Evolutionary conservation across 2,888 invertebrate genomes (phyloP), one percentile per base, ranked within the genome.

Genomic region (Drosophila stalkeri): DNA sequence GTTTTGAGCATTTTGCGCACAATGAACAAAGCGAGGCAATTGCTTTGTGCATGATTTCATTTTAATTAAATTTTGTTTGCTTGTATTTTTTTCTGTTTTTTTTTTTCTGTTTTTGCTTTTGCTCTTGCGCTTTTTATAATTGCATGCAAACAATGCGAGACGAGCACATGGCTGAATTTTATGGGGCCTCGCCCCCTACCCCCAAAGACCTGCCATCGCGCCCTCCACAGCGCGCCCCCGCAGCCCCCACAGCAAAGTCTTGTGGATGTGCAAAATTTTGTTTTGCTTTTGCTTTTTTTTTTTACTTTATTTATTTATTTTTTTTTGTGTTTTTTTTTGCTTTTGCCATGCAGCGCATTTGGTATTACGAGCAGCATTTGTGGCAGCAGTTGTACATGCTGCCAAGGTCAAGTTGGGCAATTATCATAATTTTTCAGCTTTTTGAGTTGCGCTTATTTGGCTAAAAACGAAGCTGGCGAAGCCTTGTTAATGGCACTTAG

Each of bases 1-100:
- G 84, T 76, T 76, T 67, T 44, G 51, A 72, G 65, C 66, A 72
- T 80, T 78, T 77, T 81, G 83, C 77, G 82, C 82, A 87, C 88
- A 85, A 78, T 86, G 86, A 84, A 89, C 89, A 84, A 84, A 84
- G 87, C 89, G 84, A 89, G 74, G 89, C 84, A 89, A 89, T 84
- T 84, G 81, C 90, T 87, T 77, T 86, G 88, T 85, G 90, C 86
- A 86, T 86, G 86, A 86, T 89, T 86, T 86, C 90, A 87, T 86
- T 86, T 86, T 86, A 86, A 86, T 86, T 86, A 86, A 86, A 86
- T 89, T 89, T 89, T 86, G 86, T 80, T 85, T 84, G 27, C 9
- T 11, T 70, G 67, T 66, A 64, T 55, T 69, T 20, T 46, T 64
- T 76, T 72, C 65, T 68, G 3, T 11, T 68, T 67, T 68, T 69